Percentiles rank a stretch among this genome's conserved stretches.
These are phyloP conservation scores for Tenthredo scrophulariae DNA, from an alignment of 2,888 invertebrate species.

Conservation along the genomic window DNA sequence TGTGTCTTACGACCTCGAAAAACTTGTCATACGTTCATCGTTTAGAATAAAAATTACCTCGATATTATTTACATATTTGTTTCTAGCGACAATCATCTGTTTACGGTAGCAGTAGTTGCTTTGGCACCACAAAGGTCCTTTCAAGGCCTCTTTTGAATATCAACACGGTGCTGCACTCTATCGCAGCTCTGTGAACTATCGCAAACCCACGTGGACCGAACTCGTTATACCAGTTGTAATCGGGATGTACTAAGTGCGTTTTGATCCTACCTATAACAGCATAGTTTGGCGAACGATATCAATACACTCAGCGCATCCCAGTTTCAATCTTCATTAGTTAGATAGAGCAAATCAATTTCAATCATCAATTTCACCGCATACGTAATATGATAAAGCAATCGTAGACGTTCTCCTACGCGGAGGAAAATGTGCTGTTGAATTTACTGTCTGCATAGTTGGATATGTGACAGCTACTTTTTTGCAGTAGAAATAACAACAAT, in stretches of 20 bases:
- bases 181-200: neutral
- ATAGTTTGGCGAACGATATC: neutral
- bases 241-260: neutral
- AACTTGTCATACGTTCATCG: neutral
- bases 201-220: neutral
- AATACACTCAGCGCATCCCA: neutral
- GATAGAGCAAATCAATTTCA: neutral
- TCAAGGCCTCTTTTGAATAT: neutral
- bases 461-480: too few species aligned
- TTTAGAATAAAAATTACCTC: neutral
- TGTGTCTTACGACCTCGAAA: neutral
- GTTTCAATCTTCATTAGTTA: neutral
- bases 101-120: slow-evolving; percentile 1
- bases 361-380: neutral
- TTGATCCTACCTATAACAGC: neutral
- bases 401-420: neutral
- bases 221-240: too few species aligned
- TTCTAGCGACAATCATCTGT: neutral
- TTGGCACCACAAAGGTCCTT: neutral
- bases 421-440: too few species aligned
- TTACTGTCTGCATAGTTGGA: too few species aligned
- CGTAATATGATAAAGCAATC: neutral
- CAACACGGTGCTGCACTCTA: slow-evolving; percentile 34
- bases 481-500: too few species aligned
- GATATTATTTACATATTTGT: neutral